Evolutionary conservation across 2,113 vertebrate genomes (phyloP).

Genomic region (Pongo abelii): DNA sequence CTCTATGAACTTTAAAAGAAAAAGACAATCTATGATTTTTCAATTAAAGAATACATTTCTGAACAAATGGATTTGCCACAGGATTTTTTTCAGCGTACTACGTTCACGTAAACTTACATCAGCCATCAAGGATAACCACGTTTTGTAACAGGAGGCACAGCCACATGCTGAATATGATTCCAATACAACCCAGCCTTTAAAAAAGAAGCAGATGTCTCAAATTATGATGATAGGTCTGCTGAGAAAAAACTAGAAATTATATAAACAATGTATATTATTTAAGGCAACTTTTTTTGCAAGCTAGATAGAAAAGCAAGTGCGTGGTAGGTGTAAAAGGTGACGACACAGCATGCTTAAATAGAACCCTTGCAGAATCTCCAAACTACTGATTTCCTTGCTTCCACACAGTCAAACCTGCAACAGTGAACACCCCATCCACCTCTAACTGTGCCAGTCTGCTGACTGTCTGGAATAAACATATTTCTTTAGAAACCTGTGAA

Average conservation of each 20-base stretch:
- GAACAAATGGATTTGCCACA: neutral
- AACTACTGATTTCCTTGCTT: neutral
- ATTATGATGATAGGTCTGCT: neutral
- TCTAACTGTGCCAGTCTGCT: neutral
- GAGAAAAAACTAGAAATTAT: neutral
- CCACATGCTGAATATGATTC: neutral
- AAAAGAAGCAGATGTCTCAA: neutral
- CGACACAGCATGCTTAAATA: neutral
- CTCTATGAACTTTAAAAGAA: neutral
- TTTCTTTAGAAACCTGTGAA: neutral
- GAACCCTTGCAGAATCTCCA: neutral
- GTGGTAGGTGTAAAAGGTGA: neutral
- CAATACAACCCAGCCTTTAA: neutral
- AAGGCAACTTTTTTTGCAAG: neutral
- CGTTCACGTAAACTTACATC: neutral
- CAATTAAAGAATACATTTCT: neutral
- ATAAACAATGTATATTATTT: neutral
- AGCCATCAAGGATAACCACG: neutral
- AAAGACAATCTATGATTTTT: neutral
- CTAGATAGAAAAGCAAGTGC: neutral
- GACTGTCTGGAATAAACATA: neutral
- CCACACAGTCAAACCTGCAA: neutral
- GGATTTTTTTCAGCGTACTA: neutral
- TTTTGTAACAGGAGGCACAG: neutral
- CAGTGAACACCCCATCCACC: neutral